Conservation (phyloP, 2,113 vertebrate genomes). For the Clarias magur region DNA sequence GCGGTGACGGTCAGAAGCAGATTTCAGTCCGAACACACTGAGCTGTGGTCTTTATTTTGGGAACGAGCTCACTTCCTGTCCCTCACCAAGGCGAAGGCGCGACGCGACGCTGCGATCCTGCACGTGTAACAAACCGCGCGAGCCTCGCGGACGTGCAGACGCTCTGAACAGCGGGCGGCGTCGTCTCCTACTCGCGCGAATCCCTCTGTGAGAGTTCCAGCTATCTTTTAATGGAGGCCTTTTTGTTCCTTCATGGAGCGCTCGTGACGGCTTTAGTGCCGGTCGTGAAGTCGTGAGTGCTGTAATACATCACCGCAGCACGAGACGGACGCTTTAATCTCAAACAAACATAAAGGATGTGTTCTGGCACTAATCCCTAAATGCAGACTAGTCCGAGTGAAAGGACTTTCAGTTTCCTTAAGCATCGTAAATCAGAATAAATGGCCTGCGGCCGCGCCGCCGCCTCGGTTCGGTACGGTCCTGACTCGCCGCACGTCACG, state of each 20-base stretch:
- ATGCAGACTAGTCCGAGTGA: conserved; percentile 16
- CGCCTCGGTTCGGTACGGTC: not conserved
- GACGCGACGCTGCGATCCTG: not conserved
- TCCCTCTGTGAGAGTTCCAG: not conserved
- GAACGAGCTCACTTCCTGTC: too few relatives aligned
- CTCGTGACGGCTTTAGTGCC: not conserved
- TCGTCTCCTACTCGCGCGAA: not conserved
- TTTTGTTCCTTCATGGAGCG: not conserved
- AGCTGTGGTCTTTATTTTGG: too few relatives aligned
- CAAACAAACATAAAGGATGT: conserved; percentile 13
- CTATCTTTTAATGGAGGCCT: not conserved
- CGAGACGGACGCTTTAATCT: not conserved
- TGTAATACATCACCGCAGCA: not conserved
- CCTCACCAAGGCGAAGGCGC: not conserved
- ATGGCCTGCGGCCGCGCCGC: conserved; percentile 12
- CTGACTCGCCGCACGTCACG: conserved; percentile 3
- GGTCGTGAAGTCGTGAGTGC: not conserved
- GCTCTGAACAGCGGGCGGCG: not conserved
- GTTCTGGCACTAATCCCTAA: conserved; percentile 24
- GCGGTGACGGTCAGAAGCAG: too few relatives aligned
- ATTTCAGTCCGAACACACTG: too few relatives aligned
- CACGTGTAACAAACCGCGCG: not conserved
- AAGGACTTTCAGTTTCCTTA: conserved; percentile 42
- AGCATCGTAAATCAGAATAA: conserved; percentile 35
- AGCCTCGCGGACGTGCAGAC: not conserved